phyloP scores from a whole-genome alignment of 2,113 vertebrate genomes.

The Alligator mississippiensis region DNA sequence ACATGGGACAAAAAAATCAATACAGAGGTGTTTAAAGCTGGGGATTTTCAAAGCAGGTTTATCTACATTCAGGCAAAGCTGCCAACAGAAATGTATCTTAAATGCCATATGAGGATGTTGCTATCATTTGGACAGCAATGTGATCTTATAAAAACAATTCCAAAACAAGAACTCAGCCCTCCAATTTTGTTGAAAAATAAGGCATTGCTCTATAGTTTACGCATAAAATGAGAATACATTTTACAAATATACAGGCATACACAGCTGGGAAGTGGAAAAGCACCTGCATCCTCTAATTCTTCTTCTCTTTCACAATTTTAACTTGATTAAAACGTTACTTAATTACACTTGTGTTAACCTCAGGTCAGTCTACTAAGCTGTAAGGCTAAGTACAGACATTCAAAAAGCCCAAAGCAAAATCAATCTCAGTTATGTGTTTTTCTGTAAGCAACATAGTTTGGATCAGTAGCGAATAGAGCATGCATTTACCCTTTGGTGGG shows the following conservation, averaged over 20 bases:
- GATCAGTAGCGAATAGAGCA: no score
- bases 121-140: not conserved
- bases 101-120: not conserved
- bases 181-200: not conserved
- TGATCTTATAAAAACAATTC: not conserved
- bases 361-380: fast-evolving
- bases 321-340: not conserved
- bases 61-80: not conserved
- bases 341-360: not conserved
- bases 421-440: no score
- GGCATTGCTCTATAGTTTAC: not conserved
- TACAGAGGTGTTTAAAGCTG: not conserved
- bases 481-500: no score
- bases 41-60: not conserved
- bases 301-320: not conserved
- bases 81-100: not conserved
- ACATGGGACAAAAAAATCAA: not conserved
- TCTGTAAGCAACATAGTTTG: no score
- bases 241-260: not conserved
- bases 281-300: not conserved
- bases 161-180: not conserved
- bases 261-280: not conserved
- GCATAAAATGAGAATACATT: not conserved
- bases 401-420: no score
- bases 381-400: no score